Base-by-base conservation (phyloP, 2,888 invertebrate species). In the Anarsia innoxiella region DNA sequence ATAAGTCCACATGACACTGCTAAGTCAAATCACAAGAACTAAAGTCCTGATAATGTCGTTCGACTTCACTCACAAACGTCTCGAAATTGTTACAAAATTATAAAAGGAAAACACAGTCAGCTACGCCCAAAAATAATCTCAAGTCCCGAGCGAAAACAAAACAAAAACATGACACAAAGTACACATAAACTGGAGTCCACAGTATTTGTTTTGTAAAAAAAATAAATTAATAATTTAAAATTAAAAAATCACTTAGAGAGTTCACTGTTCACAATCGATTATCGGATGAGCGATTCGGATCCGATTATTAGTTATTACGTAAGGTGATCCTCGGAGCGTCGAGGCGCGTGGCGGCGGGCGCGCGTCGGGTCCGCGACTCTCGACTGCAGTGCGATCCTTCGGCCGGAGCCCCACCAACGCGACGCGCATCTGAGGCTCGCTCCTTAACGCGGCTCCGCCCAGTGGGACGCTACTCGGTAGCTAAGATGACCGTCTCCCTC, bases 381-480 rank as follows among this genome's bases (percentile, higher is more conserved):
- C 87, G 87, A 84, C 84, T 83, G 84, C 83, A 84, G 78, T 88
- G 86, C 82, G 82, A 78, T 82, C 87, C 79, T 83, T 80, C 82
- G 84, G 67, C 66, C 78, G 79, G 74, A 79, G 75, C 86, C 87
- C 88, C 88, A 86, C 87, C 87, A 86, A 79, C 86, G 79, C 86
- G 78, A 75, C 83, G 87, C 87, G 87, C 87, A 87, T 88, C 87
- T 84, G 78, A 86, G 86, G 84, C 82, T 80, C 84, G 71, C 80
- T 84, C 77, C 79, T 76, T 77, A 68, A 73, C 76, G 71, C 79
- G 77, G 86, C 88, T 86, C 88, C 88, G 88, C 88, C 88, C 86
- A 78, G 79, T 80, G 79, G 86, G 88, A 80, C 79, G 84, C 83
- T 56, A 78, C 83, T 77, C 82, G 73, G 65, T 59, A 62, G 72